Base-by-base conservation (phyloP, 2,888 invertebrate genomes). In the Fissipunctia ypsillon region DNA sequence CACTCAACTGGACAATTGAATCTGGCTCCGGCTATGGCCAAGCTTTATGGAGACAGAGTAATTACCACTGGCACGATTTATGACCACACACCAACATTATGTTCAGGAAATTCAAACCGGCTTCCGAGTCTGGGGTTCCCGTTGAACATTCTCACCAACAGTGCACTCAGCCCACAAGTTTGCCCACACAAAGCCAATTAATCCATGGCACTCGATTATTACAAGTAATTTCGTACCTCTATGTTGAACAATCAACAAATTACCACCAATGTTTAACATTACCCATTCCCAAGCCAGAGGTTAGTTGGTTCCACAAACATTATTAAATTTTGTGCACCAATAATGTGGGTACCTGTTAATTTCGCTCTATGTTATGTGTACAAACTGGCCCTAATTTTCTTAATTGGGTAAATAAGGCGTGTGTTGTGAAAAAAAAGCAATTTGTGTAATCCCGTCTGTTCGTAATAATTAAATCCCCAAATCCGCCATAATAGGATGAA, bases 161-260 rank as follows among this genome's bases (percentile, higher is more conserved):
- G 45, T 63, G 25, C 64, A 73, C 56, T 31, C 61, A 69, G 35
- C 73, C 22, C 38, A 57, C 31, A 67, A 57, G 50, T 52, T 52
- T 60, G 45, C 19, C 57, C n/a, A 61, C 48, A 48, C 35, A 69
- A 66, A 73, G 25, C 35, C 65, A 81, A 74, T 77, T 73, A 69
- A 72, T 81, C 38, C n/a, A 67, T 56, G 31, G 63, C 45, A 69
- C 35, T 69, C 38, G 38, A 78, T 80, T 66, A 74, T 61, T 65
- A 68, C 70, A 57, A 71, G 82, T 75, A 69, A 78, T 76, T 87
- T 85, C 81, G 73, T 84, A 88, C 78, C 85, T 88, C 80, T 59
- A 38, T 43, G 86, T 71, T 64, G 64, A 80, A 85, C 86, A 87
- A 84, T 86, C 76, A 88, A 87, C 88, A 89, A 90, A 90, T 91